A percentile compares a stretch with the other conserved stretches of the same genome.
These are phyloP conservation scores for Hyla sarda DNA, from an alignment of 2,113 vertebrate genomes.

Conservation along the genomic window DNA sequence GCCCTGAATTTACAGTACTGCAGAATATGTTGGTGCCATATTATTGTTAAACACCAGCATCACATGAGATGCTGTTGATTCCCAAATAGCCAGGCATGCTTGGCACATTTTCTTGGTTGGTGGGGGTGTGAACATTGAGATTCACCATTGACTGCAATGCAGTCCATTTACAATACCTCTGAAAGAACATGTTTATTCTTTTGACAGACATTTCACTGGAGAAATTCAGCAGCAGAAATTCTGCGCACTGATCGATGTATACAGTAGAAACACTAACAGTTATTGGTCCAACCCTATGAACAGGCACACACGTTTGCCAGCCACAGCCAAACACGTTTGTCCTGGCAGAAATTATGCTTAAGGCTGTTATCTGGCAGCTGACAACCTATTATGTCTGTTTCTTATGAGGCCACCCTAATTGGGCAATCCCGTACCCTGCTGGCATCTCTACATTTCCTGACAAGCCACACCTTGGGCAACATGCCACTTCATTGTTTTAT, in stretches of 20 bases:
- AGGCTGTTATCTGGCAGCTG: background rate
- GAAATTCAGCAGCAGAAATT: no score
- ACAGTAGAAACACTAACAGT: background rate
- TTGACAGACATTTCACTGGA: no score
- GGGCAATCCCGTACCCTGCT: slow-evolving; percentile 28
- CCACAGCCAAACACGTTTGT: slow-evolving; percentile 35
- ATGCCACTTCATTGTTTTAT: slow-evolving; percentile 44
- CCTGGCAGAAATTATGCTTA: background rate
- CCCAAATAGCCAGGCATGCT: no score
- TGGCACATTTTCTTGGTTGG: no score
- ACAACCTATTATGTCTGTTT: slow-evolving; percentile 2
- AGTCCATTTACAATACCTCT: no score
- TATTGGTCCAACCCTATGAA: slow-evolving; percentile 9
- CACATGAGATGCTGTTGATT: no score
- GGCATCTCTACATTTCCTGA: slow-evolving; percentile 33
- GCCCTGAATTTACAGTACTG: no score
- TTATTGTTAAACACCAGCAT: no score
- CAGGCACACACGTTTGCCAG: slow-evolving; percentile 15
- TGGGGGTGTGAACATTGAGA: no score
- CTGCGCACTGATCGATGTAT: background rate
- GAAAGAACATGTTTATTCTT: no score
- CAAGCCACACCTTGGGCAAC: slow-evolving; percentile 42
- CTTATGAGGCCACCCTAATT: slow-evolving; percentile 15
- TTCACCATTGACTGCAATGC: no score
- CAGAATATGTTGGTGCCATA: no score